These are phyloP conservation scores for Aptenodytes patagonicus DNA, from an alignment of 2,113 vertebrate genomes.

Conservation along the genomic window DNA sequence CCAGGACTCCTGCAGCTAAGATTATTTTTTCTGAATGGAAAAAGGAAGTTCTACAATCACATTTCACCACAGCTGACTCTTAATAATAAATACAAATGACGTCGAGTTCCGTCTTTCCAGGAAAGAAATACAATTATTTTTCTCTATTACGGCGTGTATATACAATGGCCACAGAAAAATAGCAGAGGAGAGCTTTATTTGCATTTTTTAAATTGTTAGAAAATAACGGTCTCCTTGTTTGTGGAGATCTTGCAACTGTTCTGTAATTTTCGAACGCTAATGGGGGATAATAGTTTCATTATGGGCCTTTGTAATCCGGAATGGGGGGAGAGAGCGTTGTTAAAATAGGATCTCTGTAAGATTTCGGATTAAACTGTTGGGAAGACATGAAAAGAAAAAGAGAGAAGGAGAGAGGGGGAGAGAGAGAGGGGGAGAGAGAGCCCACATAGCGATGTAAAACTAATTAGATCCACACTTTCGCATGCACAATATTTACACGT, in stretches of 20 bases:
- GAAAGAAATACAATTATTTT: conserved; percentile 56
- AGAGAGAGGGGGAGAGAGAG: background rate
- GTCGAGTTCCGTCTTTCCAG: conserved; percentile 66
- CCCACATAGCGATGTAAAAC: conserved; percentile 49
- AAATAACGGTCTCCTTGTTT: conserved; percentile 33
- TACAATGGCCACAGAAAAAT: background rate
- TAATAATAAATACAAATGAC: conserved; percentile 71
- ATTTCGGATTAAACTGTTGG: conserved; percentile 35
- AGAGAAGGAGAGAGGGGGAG: background rate
- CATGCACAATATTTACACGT: conserved; percentile 66
- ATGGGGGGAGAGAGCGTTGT: background rate
- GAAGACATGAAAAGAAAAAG: conserved; percentile 39
- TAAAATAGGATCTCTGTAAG: conserved; percentile 6
- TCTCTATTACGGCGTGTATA: background rate
- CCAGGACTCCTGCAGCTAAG: conserved; percentile 64
- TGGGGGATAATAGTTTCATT: conserved; percentile 35
- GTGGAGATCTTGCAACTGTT: conserved; percentile 2
- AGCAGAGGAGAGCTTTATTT: background rate
- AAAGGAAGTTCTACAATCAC: conserved; percentile 69
- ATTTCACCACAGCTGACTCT: conserved; percentile 69
- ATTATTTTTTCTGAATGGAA: conserved; percentile 69
- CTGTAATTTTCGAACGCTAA: conserved; percentile 5
- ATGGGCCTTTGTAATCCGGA: conserved; percentile 24
- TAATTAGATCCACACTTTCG: conserved; percentile 76
- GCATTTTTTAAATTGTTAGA: background rate